Conservation (phyloP, 1,140 invertebrate species). For the Drosophila watanabei region DNA sequence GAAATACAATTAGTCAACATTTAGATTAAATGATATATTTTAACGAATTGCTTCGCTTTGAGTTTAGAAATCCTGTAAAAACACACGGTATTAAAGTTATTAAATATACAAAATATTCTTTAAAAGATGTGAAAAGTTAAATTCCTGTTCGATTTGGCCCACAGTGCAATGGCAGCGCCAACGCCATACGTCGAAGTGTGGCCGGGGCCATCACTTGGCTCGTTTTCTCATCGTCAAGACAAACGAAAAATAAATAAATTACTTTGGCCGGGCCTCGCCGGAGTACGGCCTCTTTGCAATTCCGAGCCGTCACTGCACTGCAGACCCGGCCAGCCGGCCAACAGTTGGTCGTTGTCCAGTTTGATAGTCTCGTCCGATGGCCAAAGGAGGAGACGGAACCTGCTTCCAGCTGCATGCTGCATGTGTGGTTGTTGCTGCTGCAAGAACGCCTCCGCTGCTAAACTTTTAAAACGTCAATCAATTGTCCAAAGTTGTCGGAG, state of each 20-base stretch:
- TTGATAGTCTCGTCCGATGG: constrained; percentile 48
- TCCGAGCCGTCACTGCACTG: constrained; percentile 70
- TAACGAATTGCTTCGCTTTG: no score
- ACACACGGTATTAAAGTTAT: no score
- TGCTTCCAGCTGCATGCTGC: constrained; percentile 47
- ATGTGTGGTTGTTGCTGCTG: constrained; percentile 54
- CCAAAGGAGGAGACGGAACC: constrained; percentile 6
- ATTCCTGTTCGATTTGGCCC: background rate
- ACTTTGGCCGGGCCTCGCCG: constrained; percentile 58
- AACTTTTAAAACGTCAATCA: constrained; percentile 84
- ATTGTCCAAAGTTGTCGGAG: constrained; percentile 83
- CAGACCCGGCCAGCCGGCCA: constrained; percentile 64
- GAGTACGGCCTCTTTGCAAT: constrained; percentile 79
- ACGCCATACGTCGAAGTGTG: constrained; percentile 79
- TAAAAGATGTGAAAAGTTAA: background rate
- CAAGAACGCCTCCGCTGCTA: constrained; percentile 64
- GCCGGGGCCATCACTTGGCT: constrained; percentile 75
- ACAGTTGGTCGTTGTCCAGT: constrained; percentile 70
- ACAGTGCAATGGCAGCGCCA: constrained; percentile 40
- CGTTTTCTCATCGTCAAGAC: constrained; percentile 84
- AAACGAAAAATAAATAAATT: constrained; percentile 84
- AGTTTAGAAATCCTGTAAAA: no score
- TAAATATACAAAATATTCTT: no score
- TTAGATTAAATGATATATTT: no score
- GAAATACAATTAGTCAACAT: no score